Evolutionary conservation across 2,797 vertebrate species (phyloP).

Genomic region (Sebastes steindachneri): DNA sequence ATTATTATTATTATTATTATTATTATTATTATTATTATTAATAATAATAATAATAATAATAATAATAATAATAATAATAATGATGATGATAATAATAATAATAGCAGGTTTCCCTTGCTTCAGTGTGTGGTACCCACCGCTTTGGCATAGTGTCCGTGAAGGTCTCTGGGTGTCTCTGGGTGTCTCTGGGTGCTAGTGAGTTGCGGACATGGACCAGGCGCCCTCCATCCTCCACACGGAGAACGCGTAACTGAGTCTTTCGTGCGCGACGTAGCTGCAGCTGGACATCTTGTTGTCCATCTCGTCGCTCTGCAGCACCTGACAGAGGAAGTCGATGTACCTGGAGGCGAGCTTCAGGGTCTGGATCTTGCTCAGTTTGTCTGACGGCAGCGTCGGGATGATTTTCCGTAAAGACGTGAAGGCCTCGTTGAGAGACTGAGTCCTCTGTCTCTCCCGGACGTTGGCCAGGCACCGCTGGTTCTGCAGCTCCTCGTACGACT

Average conservation of each 20-base stretch:
- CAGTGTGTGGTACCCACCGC: conserved; percentile 77
- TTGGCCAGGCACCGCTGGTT: conserved; percentile 88
- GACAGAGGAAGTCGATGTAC: conserved; percentile 88
- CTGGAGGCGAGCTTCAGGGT: conserved; percentile 88
- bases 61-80: no score
- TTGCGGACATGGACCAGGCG: conserved; percentile 88
- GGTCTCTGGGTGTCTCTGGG: conserved; percentile 35
- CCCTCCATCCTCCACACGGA: conserved; percentile 90
- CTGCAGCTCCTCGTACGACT: conserved; percentile 88
- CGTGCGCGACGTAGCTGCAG: conserved; percentile 89
- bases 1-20: no score
- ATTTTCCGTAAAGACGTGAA: conserved; percentile 87
- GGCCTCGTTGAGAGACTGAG: conserved; percentile 88
- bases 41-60: no score
- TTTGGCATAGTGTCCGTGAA: conserved; percentile 71
- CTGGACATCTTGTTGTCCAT: conserved; percentile 90
- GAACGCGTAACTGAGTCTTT: conserved; percentile 89
- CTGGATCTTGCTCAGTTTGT: conserved; percentile 90
- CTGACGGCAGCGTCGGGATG: conserved; percentile 88
- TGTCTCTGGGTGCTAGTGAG: conserved; percentile 76
- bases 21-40: no score
- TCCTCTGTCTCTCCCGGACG: conserved; percentile 86
- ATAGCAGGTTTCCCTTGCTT: not conserved
- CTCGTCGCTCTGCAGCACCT: conserved; percentile 90
- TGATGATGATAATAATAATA: rapidly evolving